Base-by-base conservation (phyloP, 2,888 invertebrate species). In the Luperina testacea region DNA sequence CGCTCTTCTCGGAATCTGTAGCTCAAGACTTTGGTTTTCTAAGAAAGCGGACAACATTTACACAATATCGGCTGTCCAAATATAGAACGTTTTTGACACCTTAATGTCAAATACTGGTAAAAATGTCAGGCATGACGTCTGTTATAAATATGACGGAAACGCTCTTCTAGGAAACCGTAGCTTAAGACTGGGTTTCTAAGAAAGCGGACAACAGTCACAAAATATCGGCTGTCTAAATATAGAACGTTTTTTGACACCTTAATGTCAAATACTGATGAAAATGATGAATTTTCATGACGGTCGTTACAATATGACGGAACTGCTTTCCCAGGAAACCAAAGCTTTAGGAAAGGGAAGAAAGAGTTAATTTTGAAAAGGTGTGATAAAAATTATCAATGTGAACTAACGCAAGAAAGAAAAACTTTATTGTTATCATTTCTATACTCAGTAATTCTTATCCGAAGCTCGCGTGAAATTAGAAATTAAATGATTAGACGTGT, bases 401-500 rank as follows among this genome's bases (percentile, higher is more conserved):
- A 67, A 67, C 8, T 42, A 42, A 17, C 17, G 5, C 51, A 32
- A 51, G 32, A 48, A 0, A 4, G 9, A 5, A 65, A 45, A 80
- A 20, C 24, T 20, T 17, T 24, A 48, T 38, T n/a, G 6, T 24
- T 57, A 72, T 57, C 17, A 53, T 64, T 80, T 72, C n/a, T 48
- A 17, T 57, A n/a, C 61, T 68, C 15, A 48, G 69, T 61, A n/a
- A 83, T 75, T 70, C 71, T 81, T 27, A 64, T 59, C 61, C 77
- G 38, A 69, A 71, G 45, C 68, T 79, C 57, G 59, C 48, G 67
- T 78, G 69, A 67, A 83, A 83, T 81, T 85, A 85, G 74, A 85
- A 87, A 85, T 86, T 83, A 81, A 85, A 87, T 81, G 78, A 81
- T 83, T 77, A 87, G 83, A 87, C 68, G 69, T 79, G 68, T 53